Evolutionary conservation across 2,113 vertebrate species (phyloP).

Genomic region (Amazona guildingii): DNA sequence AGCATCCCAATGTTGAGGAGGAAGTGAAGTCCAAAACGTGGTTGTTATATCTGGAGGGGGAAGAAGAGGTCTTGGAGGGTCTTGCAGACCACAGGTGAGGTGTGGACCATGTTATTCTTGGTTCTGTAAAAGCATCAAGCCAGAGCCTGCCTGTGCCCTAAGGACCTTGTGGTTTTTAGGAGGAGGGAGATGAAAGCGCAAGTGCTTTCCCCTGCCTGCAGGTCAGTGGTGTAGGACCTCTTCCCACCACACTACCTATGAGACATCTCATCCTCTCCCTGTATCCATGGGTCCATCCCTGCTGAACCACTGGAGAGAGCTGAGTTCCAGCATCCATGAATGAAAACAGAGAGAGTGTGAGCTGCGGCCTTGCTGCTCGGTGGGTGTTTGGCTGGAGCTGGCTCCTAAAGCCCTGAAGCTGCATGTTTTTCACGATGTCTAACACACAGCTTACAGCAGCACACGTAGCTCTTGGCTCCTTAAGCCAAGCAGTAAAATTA

Average conservation of each 20-base stretch:
- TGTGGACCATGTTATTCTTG: not conserved
- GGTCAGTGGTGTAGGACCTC: not conserved
- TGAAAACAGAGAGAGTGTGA: not conserved
- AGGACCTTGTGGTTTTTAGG: not conserved
- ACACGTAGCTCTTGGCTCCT: slow-evolving; percentile 45
- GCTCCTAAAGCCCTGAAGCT: slow-evolving; percentile 9
- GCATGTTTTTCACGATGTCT: not conserved
- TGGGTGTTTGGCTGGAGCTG: not conserved
- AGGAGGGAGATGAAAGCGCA: not conserved
- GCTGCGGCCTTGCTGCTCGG: not conserved
- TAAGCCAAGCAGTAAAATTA: slow-evolving; percentile 34
- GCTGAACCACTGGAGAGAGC: not conserved
- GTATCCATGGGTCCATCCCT: not conserved
- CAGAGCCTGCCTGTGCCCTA: not conserved
- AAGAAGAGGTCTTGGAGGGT: not conserved
- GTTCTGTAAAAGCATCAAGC: not conserved
- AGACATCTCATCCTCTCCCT: rapidly evolving
- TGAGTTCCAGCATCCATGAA: not conserved
- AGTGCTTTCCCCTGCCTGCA: not conserved
- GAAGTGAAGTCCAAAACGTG: not conserved
- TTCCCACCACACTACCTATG: not conserved
- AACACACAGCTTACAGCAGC: not conserved
- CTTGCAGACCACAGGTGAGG: not conserved
- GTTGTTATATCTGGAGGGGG: not conserved
- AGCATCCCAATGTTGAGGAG: not conserved